Evolutionary conservation across 2,888 invertebrate genomes (phyloP).

Genomic region (Caradrina clavipalpis): DNA sequence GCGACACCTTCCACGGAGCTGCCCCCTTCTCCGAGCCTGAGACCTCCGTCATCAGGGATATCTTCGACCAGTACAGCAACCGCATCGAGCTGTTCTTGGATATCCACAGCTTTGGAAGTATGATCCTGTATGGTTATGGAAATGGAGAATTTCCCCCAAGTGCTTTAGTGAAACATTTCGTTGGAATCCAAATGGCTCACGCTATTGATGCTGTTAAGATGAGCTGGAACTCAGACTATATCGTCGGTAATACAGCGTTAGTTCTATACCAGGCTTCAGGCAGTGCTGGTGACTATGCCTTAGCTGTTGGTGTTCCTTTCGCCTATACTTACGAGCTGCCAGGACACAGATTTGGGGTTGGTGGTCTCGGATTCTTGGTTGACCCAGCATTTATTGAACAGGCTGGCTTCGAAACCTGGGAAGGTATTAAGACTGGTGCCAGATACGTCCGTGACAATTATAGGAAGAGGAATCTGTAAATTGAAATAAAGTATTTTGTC

Average conservation of each 20-base stretch:
- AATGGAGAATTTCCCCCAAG: constrained; percentile 83
- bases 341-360: constrained; percentile 78
- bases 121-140: constrained; percentile 82
- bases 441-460: constrained; percentile 74
- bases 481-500: background rate
- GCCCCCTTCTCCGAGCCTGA: constrained; percentile 93
- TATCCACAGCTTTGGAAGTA: constrained; percentile 93
- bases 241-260: constrained; percentile 86
- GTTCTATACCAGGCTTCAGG: constrained; percentile 91
- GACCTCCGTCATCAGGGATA: constrained; percentile 89
- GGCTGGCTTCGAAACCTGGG: constrained; percentile 91
- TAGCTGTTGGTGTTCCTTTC: constrained; percentile 85
- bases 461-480: constrained; percentile 39
- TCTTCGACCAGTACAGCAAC: constrained; percentile 85
- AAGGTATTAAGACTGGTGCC: constrained; percentile 89
- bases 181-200: constrained; percentile 79
- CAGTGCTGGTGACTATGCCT: constrained; percentile 92
- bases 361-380: constrained; percentile 88
- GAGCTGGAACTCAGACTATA: constrained; percentile 80
- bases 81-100: constrained; percentile 92
- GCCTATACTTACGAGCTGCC: constrained; percentile 92
- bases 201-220: constrained; percentile 83
- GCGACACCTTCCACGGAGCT: constrained; percentile 91
- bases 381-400: constrained; percentile 88
- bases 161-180: constrained; percentile 76